Percentiles rank a stretch among this genome's conserved stretches.
phyloP scores from a whole-genome alignment of 2,113 vertebrate species.

The Silurus meridionalis region DNA sequence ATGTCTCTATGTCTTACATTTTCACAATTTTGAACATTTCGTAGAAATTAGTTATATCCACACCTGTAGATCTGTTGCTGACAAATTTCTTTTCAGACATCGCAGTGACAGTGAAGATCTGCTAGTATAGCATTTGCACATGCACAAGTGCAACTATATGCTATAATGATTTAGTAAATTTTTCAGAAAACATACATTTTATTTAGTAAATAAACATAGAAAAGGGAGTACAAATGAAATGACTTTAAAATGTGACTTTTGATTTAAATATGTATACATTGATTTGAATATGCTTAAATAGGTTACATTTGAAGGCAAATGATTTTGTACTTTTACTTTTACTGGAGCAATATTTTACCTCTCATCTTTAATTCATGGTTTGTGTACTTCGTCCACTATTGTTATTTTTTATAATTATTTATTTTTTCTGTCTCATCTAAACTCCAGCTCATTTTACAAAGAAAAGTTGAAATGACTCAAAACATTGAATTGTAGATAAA shows the following conservation, averaged over 20 bases:
- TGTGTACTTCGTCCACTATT: background rate
- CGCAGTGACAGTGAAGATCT: background rate
- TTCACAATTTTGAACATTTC: background rate
- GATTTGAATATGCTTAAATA: too few relatives aligned
- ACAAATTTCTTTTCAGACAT: background rate
- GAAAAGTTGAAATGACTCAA: background rate
- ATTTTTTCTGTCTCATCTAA: background rate
- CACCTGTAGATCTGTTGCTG: background rate
- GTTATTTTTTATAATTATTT: background rate
- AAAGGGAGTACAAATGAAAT: too few relatives aligned
- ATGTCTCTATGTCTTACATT: background rate
- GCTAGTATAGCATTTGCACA: background rate
- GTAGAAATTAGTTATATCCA: background rate
- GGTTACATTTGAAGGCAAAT: too few relatives aligned
- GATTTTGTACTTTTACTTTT: too few relatives aligned
- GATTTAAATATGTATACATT: too few relatives aligned
- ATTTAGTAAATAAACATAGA: too few relatives aligned
- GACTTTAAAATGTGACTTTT: too few relatives aligned
- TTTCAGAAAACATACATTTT: too few relatives aligned
- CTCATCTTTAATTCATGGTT: too few relatives aligned
- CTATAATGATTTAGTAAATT: too few relatives aligned
- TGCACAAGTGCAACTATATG: background rate
- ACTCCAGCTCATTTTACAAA: background rate
- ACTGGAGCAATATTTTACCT: too few relatives aligned
- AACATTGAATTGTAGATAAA: background rate